phyloP scores from a whole-genome alignment of 2,888 invertebrate genomes.

The Copidosoma aretas region DNA sequence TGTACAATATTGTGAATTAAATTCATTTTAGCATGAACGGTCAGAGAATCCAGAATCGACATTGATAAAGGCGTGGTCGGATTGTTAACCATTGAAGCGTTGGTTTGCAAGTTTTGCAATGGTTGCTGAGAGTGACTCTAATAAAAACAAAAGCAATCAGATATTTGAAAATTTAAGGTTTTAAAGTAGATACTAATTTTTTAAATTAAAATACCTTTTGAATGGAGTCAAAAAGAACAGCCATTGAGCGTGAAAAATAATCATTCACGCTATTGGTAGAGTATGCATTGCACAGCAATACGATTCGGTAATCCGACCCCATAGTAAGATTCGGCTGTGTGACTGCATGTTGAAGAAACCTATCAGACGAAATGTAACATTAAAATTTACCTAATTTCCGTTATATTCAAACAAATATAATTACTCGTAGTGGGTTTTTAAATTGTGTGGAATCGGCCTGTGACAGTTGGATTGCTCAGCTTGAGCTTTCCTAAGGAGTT shows the following conservation, averaged over 20 bases:
- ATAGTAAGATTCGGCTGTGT: conserved; percentile 76
- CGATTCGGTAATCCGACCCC: conserved; percentile 88
- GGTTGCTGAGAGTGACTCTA: conserved; percentile 63
- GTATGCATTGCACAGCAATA: conserved; percentile 92
- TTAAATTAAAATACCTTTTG: conserved; percentile 63
- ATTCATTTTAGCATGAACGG: conserved; percentile 95
- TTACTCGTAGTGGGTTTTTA: conserved; percentile 84
- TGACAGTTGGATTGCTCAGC: conserved; percentile 81
- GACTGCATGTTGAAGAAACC: conserved; percentile 79
- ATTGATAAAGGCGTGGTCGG: conserved; percentile 90
- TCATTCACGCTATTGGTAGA: conserved; percentile 84
- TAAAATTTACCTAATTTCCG: not conserved
- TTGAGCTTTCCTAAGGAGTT: conserved; percentile 91
- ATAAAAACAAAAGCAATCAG: conserved; percentile 3
- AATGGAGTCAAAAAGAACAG: conserved; percentile 86
- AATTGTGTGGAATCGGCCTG: conserved; percentile 78
- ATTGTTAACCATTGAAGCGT: conserved; percentile 64
- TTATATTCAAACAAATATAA: conserved; percentile 55
- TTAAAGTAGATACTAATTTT: not conserved
- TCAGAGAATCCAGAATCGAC: conserved; percentile 90
- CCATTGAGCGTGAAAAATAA: conserved; percentile 90
- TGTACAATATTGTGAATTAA: conserved; percentile 84
- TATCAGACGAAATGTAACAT: conserved; percentile 53
- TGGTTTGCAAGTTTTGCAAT: conserved; percentile 63
- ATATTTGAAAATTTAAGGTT: conserved; percentile 1